Evolutionary conservation across 2,113 vertebrate species (phyloP).

Genomic region (Solea solea): DNA sequence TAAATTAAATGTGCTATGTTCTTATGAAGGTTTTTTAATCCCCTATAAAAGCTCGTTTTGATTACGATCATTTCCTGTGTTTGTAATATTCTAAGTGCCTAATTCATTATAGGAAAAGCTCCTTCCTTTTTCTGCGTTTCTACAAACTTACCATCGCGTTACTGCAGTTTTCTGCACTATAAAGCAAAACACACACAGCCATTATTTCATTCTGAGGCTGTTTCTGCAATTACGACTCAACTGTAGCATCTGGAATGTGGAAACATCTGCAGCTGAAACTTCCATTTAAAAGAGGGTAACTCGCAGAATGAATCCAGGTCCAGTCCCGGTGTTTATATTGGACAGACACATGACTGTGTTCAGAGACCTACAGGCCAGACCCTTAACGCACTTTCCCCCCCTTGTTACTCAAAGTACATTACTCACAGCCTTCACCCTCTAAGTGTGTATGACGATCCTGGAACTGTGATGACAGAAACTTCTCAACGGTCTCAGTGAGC

Average conservation of each 20-base stretch:
- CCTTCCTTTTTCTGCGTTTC: neutral
- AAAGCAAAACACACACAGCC: conserved; percentile 51
- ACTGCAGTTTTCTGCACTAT: conserved; percentile 19
- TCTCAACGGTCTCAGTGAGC: neutral
- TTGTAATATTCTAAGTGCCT: neutral
- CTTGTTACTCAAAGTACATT: conserved; percentile 25
- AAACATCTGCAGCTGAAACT: conserved; percentile 62
- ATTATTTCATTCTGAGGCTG: conserved; percentile 48
- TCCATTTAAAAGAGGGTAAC: conserved; percentile 56
- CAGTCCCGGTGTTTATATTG: conserved; percentile 56
- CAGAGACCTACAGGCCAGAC: conserved; percentile 34
- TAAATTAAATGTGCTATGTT: neutral
- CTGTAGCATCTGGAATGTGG: conserved; percentile 60
- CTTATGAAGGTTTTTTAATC: neutral
- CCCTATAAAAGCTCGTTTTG: neutral
- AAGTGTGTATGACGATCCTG: neutral
- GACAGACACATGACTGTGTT: conserved; percentile 55
- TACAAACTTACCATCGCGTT: conserved; percentile 5
- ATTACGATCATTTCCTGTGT: neutral
- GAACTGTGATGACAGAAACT: neutral
- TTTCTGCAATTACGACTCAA: conserved; percentile 57
- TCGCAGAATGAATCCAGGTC: conserved; percentile 49
- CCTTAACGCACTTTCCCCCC: conserved; percentile 51
- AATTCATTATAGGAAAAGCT: neutral
- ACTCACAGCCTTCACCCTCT: conserved; percentile 15